A percentile compares a stretch with the other conserved stretches of the same genome.
Conservation (phyloP, 2,113 vertebrate genomes). For the Rissa tridactyla region DNA sequence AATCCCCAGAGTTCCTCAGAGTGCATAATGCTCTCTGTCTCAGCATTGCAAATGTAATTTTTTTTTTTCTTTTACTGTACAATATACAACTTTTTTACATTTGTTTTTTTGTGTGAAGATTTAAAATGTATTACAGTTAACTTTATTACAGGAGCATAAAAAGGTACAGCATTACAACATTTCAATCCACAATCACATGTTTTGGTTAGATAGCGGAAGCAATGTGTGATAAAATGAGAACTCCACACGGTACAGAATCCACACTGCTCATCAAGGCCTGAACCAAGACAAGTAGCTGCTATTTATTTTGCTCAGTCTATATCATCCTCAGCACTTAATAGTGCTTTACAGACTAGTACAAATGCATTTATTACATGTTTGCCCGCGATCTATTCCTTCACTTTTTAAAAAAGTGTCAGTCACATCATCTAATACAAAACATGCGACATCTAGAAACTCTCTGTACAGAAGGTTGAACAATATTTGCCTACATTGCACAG, state of each 20-base stretch:
- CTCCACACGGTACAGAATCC: not conserved
- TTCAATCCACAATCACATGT: slow-evolving; percentile 1
- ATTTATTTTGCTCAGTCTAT: not conserved
- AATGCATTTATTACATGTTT: not conserved
- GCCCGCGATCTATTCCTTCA: not conserved
- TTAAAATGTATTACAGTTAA: not conserved
- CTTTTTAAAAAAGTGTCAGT: not conserved
- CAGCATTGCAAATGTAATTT: not conserved
- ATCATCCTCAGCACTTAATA: slow-evolving; percentile 7
- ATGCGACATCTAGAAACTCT: not conserved
- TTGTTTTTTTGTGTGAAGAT: not conserved
- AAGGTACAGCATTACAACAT: slow-evolving; percentile 10
- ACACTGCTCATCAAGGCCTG: not conserved
- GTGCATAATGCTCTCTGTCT: not conserved
- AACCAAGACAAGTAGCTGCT: not conserved
- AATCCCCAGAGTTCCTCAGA: not conserved
- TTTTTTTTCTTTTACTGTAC: not conserved
- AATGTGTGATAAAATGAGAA: not conserved
- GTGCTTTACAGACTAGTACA: slow-evolving; percentile 52
- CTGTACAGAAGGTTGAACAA: not conserved
- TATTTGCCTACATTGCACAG: not conserved
- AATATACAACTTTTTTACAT: not conserved
- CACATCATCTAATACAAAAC: not conserved
- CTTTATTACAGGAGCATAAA: slow-evolving; percentile 45
- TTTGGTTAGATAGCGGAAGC: slow-evolving; percentile 5